Base-by-base conservation (phyloP, 2,797 vertebrate species). In the Platyrinchus mystaceus region DNA sequence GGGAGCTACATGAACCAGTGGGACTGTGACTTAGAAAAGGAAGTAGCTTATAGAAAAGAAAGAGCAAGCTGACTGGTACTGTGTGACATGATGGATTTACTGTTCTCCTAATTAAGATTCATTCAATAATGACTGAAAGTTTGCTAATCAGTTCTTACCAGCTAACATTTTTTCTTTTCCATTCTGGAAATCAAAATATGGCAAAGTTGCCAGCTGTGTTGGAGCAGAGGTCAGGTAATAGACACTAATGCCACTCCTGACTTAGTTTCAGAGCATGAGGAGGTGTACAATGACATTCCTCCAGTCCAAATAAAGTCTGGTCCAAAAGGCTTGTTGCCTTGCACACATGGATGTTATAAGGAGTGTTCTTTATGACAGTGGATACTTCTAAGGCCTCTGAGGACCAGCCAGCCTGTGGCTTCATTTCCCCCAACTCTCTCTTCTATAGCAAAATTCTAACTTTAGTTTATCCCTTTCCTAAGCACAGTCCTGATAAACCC, bases 131-230 rank as follows among this genome's bases (percentile, higher is more conserved):
- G 32, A 67, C 30, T 59, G 66, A 43, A 89, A 43, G 59, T 50
- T 56, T 39, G 36, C 46, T 68, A 68, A 12, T 24, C 10, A 34
- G 39, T 28, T 82, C 20, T 77, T 64, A 74, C 8, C 28, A 56
- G 67, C 49, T 75, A 44, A 56, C 1, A 8, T 5, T 9, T 14
- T 24, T 24, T 23, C 44, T 60, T 66, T 49, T 52, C 58, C 58
- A 22, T 84, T 75, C 37, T 77, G 43, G 46, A 79, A 70, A 66
- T 22, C 23, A 89, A 94, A 44, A 59, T 50, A 5, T 63, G 85
- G 83, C 86, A 96, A 91, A 90, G 49, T 36, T 86, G 55, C 64
- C 77, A 50, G 19, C 85, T 90, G 75, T 78, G 14, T n/a, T 84
- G 53, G 79, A 92, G 55, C 74, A 87, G 44, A 64, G 39, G 69